Evolutionary conservation across 2,113 vertebrate species (phyloP).

Genomic region (Arizona elegans): DNA sequence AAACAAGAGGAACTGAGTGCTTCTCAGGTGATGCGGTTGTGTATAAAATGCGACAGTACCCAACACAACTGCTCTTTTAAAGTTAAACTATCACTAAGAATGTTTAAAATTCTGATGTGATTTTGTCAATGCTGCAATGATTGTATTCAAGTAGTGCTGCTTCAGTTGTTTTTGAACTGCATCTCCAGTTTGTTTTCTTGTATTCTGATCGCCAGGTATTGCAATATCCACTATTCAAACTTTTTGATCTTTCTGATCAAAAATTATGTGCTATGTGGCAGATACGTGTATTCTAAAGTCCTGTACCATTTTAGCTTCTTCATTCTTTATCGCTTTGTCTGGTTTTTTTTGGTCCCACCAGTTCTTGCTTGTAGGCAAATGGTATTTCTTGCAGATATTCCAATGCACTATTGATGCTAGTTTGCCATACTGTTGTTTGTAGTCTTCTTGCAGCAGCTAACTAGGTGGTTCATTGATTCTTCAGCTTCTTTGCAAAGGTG

Average conservation of each 20-base stretch:
- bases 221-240: background rate
- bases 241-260: background rate
- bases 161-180: background rate
- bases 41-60: conserved; percentile 23
- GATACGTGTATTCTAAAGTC: background rate
- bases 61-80: conserved; percentile 47
- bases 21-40: conserved; percentile 28
- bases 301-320: background rate
- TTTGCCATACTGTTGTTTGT: background rate
- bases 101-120: conserved; percentile 31
- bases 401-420: background rate
- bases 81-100: conserved; percentile 10
- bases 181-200: background rate
- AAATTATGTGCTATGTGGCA: background rate
- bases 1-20: conserved; percentile 30
- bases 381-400: background rate
- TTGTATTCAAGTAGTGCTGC: background rate
- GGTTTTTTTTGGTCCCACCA: background rate
- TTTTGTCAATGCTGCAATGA: background rate
- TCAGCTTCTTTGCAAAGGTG: background rate
- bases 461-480: background rate
- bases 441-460: background rate
- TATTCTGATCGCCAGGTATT: background rate
- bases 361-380: background rate
- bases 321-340: background rate